These are phyloP conservation scores for Pammene aurita DNA, from an alignment of 2,888 invertebrate species.

Conservation along the genomic window DNA sequence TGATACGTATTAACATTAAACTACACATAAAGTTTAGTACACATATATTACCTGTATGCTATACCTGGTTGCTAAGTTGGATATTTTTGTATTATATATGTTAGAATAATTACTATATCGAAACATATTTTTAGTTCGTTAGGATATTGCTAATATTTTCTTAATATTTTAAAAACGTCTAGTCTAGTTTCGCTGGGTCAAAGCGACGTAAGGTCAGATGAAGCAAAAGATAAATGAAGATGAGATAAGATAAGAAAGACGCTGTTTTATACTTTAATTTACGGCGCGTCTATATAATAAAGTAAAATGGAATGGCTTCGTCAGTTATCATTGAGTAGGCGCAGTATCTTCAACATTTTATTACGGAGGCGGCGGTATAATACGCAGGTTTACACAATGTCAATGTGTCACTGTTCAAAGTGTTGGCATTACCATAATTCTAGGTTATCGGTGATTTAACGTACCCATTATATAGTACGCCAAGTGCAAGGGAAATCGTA, in stretches of 20 bases:
- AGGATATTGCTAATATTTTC: not conserved
- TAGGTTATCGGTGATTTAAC: constrained; percentile 36
- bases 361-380: constrained; percentile 4
- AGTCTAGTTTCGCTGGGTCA: constrained; percentile 4
- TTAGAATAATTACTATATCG: too few relatives aligned
- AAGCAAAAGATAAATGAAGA: not conserved
- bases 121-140: too few relatives aligned
- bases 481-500: constrained; percentile 32
- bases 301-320: not conserved
- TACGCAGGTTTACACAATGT: constrained; percentile 23
- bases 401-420: constrained; percentile 18
- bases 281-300: constrained; percentile 5
- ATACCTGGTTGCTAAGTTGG: too few relatives aligned
- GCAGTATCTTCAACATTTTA: constrained; percentile 4
- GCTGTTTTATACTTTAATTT: not conserved
- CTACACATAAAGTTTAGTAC: too few relatives aligned
- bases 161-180: not conserved
- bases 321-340: not conserved
- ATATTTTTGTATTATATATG: too few relatives aligned
- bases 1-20: too few relatives aligned
- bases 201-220: not conserved
- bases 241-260: constrained; percentile 2
- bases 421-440: constrained; percentile 23
- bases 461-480: constrained; percentile 23
- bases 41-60: too few relatives aligned